phyloP scores from a whole-genome alignment of 2,113 vertebrate species.

The Nannobrachium achirus region DNA sequence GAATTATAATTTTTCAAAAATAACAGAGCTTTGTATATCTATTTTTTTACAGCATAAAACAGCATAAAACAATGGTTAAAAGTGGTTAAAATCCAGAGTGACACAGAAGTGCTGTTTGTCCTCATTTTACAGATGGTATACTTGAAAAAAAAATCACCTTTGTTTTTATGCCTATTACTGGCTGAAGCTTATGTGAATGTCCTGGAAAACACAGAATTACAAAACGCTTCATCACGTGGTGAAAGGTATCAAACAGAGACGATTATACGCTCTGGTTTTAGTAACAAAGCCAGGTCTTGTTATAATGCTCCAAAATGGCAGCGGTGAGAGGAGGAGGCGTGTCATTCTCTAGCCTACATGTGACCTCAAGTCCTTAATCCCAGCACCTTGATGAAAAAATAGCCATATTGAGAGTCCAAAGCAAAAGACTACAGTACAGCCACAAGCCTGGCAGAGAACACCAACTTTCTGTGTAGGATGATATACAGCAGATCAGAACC shows the following conservation, averaged over 20 bases:
- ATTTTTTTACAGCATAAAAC: too few species aligned
- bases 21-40: too few species aligned
- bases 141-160: neutral
- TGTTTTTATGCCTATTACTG: constrained; percentile 20
- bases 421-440: neutral
- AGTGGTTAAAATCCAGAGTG: neutral
- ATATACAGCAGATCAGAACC: neutral
- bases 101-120: too few species aligned
- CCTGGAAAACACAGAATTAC: constrained; percentile 12
- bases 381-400: constrained; percentile 3
- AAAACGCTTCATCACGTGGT: constrained; percentile 44
- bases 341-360: constrained; percentile 18
- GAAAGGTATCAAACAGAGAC: constrained; percentile 45
- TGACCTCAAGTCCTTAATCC: constrained; percentile 24
- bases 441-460: too few species aligned
- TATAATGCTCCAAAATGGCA: constrained; percentile 41
- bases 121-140: neutral
- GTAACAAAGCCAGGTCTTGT: constrained; percentile 66
- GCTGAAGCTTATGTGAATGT: constrained; percentile 4
- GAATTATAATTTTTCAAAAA: neutral
- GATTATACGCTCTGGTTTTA: constrained; percentile 34
- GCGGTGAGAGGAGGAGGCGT: constrained; percentile 12
- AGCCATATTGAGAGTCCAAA: neutral
- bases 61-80: neutral
- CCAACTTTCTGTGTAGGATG: too few species aligned